A percentile compares a stretch with the other conserved stretches of the same genome.
phyloP scores from a whole-genome alignment of 2,888 invertebrate species.

The Drosophila setosimentum region DNA sequence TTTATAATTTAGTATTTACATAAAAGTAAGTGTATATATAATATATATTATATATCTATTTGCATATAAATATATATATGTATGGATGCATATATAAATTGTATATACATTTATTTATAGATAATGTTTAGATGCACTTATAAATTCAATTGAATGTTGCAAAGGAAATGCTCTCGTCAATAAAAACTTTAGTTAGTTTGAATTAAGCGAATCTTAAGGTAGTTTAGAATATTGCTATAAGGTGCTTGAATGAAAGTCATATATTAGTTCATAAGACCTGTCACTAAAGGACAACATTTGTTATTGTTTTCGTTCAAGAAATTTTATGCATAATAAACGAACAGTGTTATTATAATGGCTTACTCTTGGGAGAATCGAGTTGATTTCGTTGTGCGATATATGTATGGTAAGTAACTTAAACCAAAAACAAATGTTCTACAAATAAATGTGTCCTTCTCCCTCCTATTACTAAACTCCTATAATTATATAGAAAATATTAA shows the following conservation, averaged over 20 bases:
- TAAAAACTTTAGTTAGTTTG: constrained; percentile 80
- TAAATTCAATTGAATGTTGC: constrained; percentile 66
- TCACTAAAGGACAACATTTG: constrained; percentile 32
- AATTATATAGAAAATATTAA: neutral
- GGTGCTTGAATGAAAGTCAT: constrained; percentile 13
- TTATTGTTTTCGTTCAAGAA: constrained; percentile 52
- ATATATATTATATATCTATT: constrained; percentile 25
- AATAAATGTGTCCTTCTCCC: constrained; percentile 2
- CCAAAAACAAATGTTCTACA: neutral
- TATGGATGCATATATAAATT: constrained; percentile 34
- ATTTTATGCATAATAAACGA: constrained; percentile 63
- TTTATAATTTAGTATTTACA: constrained; percentile 41
- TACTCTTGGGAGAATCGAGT: constrained; percentile 94
- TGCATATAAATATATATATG: constrained; percentile 34
- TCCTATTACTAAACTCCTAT: neutral
- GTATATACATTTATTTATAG: constrained; percentile 47
- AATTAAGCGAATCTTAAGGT: constrained; percentile 84
- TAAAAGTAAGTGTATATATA: constrained; percentile 26
- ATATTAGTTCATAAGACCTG: constrained; percentile 32
- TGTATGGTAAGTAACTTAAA: constrained; percentile 89
- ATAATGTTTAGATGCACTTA: constrained; percentile 70
- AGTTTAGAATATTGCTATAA: constrained; percentile 41
- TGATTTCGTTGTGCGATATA: constrained; percentile 92
- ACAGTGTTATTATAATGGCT: constrained; percentile 87
- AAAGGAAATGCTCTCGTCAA: constrained; percentile 57